Evolutionary conservation across 2,888 invertebrate genomes (phyloP).

Genomic region (Phasia obesa): DNA sequence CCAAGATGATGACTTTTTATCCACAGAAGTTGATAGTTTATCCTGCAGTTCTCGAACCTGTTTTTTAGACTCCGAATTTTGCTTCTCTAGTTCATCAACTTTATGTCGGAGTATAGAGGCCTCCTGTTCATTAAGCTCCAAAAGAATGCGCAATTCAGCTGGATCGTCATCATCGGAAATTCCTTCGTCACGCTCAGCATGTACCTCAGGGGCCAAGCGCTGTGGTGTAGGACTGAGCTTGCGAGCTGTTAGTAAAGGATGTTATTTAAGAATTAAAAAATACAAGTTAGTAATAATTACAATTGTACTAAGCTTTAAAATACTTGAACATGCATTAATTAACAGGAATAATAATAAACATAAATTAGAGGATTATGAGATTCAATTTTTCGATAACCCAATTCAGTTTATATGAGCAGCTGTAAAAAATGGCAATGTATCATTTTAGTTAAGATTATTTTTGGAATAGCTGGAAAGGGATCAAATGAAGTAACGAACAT

Average conservation of each 20-base stretch:
- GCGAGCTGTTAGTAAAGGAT: constrained; percentile 83
- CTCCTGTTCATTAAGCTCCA: constrained; percentile 96
- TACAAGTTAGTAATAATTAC: neutral
- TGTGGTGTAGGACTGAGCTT: constrained; percentile 88
- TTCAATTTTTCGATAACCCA: constrained; percentile 62
- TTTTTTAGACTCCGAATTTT: constrained; percentile 88
- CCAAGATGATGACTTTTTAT: constrained; percentile 48
- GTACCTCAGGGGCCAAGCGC: constrained; percentile 86
- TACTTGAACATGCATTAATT: constrained; percentile 36
- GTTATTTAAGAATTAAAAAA: neutral
- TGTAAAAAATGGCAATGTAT: constrained; percentile 83
- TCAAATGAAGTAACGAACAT: constrained; percentile 39
- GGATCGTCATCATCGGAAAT: constrained; percentile 91
- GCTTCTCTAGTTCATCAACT: constrained; percentile 91
- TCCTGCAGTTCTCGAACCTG: constrained; percentile 91
- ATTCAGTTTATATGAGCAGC: constrained; percentile 80
- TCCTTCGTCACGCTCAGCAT: constrained; percentile 88
- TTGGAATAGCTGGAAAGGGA: constrained; percentile 38
- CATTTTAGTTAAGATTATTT: constrained; percentile 63
- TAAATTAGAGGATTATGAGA: constrained; percentile 60
- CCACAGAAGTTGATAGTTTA: constrained; percentile 83
- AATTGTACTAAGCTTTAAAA: neutral
- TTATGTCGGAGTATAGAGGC: constrained; percentile 91
- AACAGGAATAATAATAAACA: neutral
- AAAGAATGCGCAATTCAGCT: constrained; percentile 90